Conservation (phyloP, 2,797 vertebrate genomes). For the Chromis chromis region DNA sequence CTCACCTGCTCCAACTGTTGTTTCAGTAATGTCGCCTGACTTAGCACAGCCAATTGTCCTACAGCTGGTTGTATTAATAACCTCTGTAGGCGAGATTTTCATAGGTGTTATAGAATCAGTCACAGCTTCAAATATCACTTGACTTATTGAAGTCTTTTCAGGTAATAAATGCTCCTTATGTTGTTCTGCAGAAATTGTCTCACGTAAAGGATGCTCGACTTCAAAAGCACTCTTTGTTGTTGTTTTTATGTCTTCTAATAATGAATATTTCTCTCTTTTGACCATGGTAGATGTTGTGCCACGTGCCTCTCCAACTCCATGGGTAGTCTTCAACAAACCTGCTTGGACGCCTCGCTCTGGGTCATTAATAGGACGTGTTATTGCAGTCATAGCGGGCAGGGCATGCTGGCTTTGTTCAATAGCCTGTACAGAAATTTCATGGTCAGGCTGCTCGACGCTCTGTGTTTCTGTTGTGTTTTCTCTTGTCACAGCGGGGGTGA, state of each 20-base stretch:
- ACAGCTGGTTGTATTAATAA: constrained; percentile 48
- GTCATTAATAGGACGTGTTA: constrained; percentile 33
- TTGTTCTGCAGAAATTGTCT: constrained; percentile 11
- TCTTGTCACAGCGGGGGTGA: constrained; percentile 30
- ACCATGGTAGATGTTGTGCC: constrained; percentile 2
- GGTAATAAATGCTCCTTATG: constrained; percentile 5
- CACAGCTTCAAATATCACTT: constrained; percentile 28
- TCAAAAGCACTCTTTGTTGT: constrained; percentile 23
- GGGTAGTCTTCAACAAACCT: constrained; percentile 28
- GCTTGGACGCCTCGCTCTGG: neutral
- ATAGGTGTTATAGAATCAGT: constrained; percentile 37
- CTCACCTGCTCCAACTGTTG: constrained; percentile 35
- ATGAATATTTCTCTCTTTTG: constrained; percentile 27
- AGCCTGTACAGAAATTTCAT: constrained; percentile 32
- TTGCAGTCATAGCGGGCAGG: constrained; percentile 13
- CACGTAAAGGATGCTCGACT: constrained; percentile 1
- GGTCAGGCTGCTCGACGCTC: constrained; percentile 23
- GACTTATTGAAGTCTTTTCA: constrained; percentile 48
- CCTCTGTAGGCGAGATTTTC: constrained; percentile 22
- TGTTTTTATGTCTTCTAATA: constrained; percentile 40
- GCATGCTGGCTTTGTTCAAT: constrained; percentile 41
- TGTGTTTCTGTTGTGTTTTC: constrained; percentile 35
- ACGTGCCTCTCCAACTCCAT: constrained; percentile 18
- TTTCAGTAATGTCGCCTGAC: constrained; percentile 19
- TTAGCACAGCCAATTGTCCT: constrained; percentile 28